phyloP scores from a whole-genome alignment of 2,113 vertebrate species.

The Piaya cayana region DNA sequence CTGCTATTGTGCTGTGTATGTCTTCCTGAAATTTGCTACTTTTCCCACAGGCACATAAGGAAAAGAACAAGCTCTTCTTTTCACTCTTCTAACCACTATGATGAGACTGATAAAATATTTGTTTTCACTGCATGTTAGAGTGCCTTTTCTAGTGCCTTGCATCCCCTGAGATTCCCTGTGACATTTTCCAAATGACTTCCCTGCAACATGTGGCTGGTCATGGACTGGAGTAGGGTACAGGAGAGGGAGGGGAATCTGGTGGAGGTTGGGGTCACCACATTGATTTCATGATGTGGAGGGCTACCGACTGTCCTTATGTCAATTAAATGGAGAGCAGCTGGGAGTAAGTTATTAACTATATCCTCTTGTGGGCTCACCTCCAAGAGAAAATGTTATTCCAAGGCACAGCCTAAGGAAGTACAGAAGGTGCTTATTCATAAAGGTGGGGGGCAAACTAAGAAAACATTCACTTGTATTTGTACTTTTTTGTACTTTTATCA shows the following conservation, averaged over 20 bases:
- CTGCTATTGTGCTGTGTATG: background rate
- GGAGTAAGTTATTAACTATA: background rate
- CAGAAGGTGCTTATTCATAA: background rate
- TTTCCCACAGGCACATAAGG: background rate
- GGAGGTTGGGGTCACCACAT: background rate
- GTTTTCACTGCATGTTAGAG: background rate
- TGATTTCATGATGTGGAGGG: background rate
- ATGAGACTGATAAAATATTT: background rate
- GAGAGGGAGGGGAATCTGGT: background rate
- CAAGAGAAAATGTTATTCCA: background rate
- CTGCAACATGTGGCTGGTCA: accelerated
- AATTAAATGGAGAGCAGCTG: background rate
- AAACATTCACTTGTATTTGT: background rate
- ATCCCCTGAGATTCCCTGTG: background rate
- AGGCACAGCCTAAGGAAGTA: background rate
- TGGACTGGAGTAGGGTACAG: background rate
- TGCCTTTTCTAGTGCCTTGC: background rate
- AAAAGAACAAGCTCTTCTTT: background rate
- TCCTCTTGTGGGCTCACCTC: background rate
- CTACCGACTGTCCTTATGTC: background rate
- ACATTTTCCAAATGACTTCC: background rate
- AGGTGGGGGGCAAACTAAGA: background rate
- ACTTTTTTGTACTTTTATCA: background rate
- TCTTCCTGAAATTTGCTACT: background rate
- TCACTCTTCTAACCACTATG: background rate